phyloP scores from a whole-genome alignment of 1,140 invertebrate genomes.

The Bombus vancouverensis region DNA sequence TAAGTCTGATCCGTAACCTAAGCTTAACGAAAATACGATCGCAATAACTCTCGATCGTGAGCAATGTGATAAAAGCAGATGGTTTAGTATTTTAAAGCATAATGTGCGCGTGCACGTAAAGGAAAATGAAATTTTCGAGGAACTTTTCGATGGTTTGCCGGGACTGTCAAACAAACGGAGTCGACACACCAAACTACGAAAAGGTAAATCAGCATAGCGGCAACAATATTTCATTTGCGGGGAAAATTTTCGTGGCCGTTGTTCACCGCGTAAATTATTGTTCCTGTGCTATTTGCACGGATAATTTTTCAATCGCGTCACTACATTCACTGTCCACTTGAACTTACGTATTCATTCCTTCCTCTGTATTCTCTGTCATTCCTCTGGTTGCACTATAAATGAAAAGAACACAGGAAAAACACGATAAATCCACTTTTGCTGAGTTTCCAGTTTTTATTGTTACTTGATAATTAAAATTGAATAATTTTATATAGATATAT shows the following conservation, averaged over 20 bases:
- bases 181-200: not conserved
- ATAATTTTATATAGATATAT: too few relatives aligned
- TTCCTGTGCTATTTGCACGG: not conserved
- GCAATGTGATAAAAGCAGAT: not conserved
- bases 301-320: slow-evolving; percentile 17
- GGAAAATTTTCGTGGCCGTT: not conserved
- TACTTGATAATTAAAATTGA: too few relatives aligned
- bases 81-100: not conserved
- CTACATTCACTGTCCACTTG: not conserved
- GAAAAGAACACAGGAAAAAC: not conserved
- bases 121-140: not conserved
- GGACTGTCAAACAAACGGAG: not conserved
- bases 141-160: not conserved
- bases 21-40: slow-evolving; percentile 27
- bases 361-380: too few relatives aligned
- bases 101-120: too few relatives aligned
- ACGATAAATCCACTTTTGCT: too few relatives aligned
- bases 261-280: not conserved
- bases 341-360: not conserved
- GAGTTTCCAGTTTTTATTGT: not conserved
- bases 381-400: too few relatives aligned
- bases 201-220: slow-evolving; percentile 7
- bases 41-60: not conserved
- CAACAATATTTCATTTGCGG: slow-evolving; percentile 1
- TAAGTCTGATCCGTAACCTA: not conserved